Percentiles rank a stretch among this genome's conserved stretches.
Conservation (phyloP, 2,888 invertebrate species). For the Drosophila prolongata region DNA sequence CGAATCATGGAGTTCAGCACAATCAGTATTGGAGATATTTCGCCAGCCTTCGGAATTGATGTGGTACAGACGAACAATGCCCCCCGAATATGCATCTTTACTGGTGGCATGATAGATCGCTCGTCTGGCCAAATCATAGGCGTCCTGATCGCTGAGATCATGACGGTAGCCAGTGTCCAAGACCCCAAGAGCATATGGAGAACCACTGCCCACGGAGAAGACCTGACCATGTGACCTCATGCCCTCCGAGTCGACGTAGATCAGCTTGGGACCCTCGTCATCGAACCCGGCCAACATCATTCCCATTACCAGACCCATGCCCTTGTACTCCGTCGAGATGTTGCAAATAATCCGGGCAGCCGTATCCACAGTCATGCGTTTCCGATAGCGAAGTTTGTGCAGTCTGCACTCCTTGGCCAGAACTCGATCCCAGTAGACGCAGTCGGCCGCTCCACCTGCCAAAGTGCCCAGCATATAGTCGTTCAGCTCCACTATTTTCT, state of each 20-base stretch:
- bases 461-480: slow-evolving; percentile 97
- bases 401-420: slow-evolving; percentile 97
- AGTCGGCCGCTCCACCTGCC: slow-evolving; percentile 99
- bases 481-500: slow-evolving; percentile 99
- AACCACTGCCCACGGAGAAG: slow-evolving; percentile 99
- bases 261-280: slow-evolving; percentile 96
- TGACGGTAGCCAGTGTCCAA: slow-evolving; percentile 95
- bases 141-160: slow-evolving; percentile 95
- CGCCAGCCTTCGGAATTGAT: slow-evolving; percentile 96
- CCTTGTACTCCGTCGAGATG: slow-evolving; percentile 98
- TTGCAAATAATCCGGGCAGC: slow-evolving; percentile 99
- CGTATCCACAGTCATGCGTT: slow-evolving; percentile 98
- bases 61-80: slow-evolving; percentile 97
- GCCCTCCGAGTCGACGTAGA: slow-evolving; percentile 98
- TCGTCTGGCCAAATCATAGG: slow-evolving; percentile 95
- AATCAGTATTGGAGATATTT: slow-evolving; percentile 96
- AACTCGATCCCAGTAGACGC: slow-evolving; percentile 99
- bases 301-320: slow-evolving; percentile 97
- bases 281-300: slow-evolving; percentile 99
- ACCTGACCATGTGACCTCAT: slow-evolving; percentile 95
- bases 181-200: slow-evolving; percentile 98
- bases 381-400: slow-evolving; percentile 97
- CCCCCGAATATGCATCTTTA: slow-evolving; percentile 98
- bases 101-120: slow-evolving; percentile 99
- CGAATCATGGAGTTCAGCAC: slow-evolving; percentile 94